Evolutionary conservation across 2,113 vertebrate species (phyloP), one percentile per base, ranked within the genome.

Genomic region (Lagopus leucura): DNA sequence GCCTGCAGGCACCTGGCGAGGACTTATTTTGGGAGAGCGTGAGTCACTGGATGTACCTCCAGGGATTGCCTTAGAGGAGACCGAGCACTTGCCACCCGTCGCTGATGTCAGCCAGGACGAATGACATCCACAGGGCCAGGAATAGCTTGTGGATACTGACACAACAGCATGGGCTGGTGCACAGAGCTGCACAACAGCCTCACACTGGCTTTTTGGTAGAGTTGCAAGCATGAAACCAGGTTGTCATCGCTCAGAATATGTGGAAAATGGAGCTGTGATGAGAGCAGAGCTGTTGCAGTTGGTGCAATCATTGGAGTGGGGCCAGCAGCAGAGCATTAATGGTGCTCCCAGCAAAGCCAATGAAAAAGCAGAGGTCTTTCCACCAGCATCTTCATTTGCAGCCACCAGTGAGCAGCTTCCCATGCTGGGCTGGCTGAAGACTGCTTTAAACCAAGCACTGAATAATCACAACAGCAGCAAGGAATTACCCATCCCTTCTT

Each of bases 11-110:
- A 22, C 7, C 45, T 54, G 11, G 16, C 1, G 10, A 69, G 17
- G 36, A 6, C 21, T 6, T 25, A 8, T 15, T 38, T 61, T 11
- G 65, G 6, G 11, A 34, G 25, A 28, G 20, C 30, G 30, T 67
- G 89, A 89, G 60, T 89, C 87, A 84, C 20, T 21, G 74, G 17
- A 22, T 24, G 55, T 11, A 14, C 8, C 77, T 24, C 8, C 61
- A 28, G 1, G 2, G 58, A 34, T 7, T 34, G 6, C n/a, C 34
- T 32, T 4, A 30, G 36, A 18, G 20, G 38, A 57, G 38, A 71
- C 14, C 1, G 0, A 72, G 58, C 22, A 0, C 13, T 30, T 3
- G 2, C 40, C 13, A 8, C 12, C 24, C 22, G 0, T 7, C 1
- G 2, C 11, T 17, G 34, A 28, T 11, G 4, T 43, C 72, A 76